phyloP scores from a whole-genome alignment of 1,140 invertebrate species.

The Diorhabda sublineata region DNA sequence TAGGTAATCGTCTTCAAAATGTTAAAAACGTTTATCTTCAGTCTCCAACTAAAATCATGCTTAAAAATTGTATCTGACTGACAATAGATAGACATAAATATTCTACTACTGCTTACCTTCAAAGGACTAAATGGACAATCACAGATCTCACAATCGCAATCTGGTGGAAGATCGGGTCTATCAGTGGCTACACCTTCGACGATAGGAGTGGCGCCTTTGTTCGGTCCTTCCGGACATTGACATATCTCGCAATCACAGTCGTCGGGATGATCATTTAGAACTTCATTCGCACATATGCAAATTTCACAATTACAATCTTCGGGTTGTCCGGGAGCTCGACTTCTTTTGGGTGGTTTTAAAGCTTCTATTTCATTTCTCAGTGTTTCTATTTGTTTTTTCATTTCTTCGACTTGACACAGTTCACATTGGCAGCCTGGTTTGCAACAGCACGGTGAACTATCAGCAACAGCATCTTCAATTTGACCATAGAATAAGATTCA shows the following conservation, averaged over 20 bases:
- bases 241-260: slow-evolving; percentile 19
- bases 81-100: no score
- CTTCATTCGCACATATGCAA: slow-evolving; percentile 15
- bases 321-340: neutral
- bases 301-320: slow-evolving; percentile 11
- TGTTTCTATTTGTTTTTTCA: neutral
- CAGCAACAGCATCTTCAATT: no score
- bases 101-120: neutral
- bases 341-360: neutral
- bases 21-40: no score
- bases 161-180: slow-evolving; percentile 8
- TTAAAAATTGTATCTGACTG: no score
- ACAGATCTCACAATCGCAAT: slow-evolving; percentile 22
- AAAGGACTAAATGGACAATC: slow-evolving; percentile 13
- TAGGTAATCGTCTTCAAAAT: no score
- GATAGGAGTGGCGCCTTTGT: neutral
- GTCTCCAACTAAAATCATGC: no score
- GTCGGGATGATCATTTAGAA: slow-evolving; percentile 3
- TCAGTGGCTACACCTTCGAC: neutral
- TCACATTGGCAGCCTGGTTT: slow-evolving; percentile 18
- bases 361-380: neutral
- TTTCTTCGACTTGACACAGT: slow-evolving; percentile 13
- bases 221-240: slow-evolving; percentile 14
- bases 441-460: slow-evolving; percentile 13
- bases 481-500: no score